Conservation (phyloP, 2,797 vertebrate genomes). For the Tokudaia muenninki region DNA sequence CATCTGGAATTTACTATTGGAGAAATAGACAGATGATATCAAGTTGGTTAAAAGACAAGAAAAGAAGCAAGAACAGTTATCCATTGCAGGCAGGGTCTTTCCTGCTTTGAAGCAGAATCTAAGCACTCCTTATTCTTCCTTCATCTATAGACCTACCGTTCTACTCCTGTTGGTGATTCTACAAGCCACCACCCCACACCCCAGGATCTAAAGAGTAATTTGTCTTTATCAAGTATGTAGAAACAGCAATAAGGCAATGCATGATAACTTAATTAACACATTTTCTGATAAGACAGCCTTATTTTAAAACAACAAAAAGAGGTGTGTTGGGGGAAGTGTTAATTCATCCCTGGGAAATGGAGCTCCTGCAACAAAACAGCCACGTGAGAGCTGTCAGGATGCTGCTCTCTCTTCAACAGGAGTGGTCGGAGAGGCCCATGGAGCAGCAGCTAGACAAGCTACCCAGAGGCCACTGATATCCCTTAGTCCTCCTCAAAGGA, state of each 20-base stretch:
- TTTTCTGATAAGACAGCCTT: slow-evolving; percentile 64
- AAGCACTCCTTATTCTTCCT: not conserved
- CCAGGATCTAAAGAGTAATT: slow-evolving; percentile 31
- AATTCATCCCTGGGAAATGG: slow-evolving; percentile 53
- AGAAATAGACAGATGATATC: not conserved
- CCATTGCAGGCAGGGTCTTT: not conserved
- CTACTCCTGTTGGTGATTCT: not conserved
- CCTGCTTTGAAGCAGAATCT: not conserved
- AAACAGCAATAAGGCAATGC: slow-evolving; percentile 3
- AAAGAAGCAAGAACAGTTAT: not conserved
- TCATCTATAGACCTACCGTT: not conserved
- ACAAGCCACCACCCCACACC: not conserved
- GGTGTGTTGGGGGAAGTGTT: not conserved
- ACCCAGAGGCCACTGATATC: not conserved
- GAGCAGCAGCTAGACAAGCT: not conserved
- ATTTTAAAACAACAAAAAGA: slow-evolving; percentile 68
- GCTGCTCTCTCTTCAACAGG: not conserved
- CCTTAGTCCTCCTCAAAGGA: not conserved
- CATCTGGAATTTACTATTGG: too few relatives aligned
- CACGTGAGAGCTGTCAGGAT: not conserved
- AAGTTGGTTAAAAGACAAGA: not conserved
- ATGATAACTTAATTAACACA: slow-evolving; percentile 71
- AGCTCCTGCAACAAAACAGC: slow-evolving; percentile 51
- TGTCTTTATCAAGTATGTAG: slow-evolving; percentile 1
- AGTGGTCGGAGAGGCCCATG: not conserved